Conservation (phyloP, 2,888 invertebrate genomes). For the Parelbella ahira region DNA sequence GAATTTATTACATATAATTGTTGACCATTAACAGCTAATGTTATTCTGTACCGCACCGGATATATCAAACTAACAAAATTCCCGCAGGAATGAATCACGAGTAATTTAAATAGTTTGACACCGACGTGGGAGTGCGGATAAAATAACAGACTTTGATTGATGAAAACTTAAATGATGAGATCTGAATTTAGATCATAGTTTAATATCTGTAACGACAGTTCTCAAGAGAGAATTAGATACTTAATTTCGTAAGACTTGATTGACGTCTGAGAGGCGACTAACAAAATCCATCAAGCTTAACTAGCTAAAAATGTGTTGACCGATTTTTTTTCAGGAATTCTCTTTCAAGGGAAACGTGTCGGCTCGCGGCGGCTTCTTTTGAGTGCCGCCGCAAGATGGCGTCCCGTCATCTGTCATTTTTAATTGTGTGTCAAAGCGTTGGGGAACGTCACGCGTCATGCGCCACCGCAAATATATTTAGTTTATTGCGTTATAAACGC, state of each 20-base stretch:
- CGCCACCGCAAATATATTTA: conserved; percentile 69
- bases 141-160: conserved; percentile 9
- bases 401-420: conserved; percentile 74
- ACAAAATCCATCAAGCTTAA: conserved; percentile 49
- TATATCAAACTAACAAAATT: no score
- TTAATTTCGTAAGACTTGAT: conserved; percentile 39
- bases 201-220: conserved; percentile 22
- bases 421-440: conserved; percentile 73
- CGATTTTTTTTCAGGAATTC: conserved; percentile 44
- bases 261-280: conserved; percentile 38
- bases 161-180: conserved; percentile 12
- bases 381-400: conserved; percentile 62
- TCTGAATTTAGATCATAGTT: conserved; percentile 15
- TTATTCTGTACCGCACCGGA: no score
- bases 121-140: background rate
- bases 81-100: no score
- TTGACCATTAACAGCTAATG: no score
- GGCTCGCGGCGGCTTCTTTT: conserved; percentile 51
- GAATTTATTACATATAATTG: no score
- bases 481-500: conserved; percentile 75
- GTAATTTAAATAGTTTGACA: background rate
- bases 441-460: conserved; percentile 44
- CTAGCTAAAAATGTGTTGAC: conserved; percentile 60
- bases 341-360: conserved; percentile 32
- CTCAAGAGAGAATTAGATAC: conserved; percentile 11